phyloP scores from a whole-genome alignment of 2,113 vertebrate species.

The Mesembrinibis cayennensis region DNA sequence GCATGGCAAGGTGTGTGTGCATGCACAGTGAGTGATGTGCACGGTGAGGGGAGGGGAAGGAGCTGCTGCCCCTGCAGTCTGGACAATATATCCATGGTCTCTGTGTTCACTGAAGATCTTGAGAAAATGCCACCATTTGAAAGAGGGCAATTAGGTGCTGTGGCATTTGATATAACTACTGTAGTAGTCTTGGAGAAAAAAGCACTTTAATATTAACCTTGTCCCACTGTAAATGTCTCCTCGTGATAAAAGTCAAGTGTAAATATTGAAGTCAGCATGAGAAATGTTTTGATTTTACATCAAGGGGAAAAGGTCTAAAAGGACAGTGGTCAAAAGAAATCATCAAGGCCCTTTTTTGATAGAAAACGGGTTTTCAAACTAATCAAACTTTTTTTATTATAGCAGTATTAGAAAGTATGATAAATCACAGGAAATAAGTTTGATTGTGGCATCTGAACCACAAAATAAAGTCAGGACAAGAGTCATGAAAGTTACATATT shows the following conservation, averaged over 20 bases:
- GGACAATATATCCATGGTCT: rapidly evolving
- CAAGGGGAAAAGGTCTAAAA: background rate
- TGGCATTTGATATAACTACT: background rate
- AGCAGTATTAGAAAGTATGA: background rate
- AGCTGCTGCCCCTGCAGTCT: background rate
- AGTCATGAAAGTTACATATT: background rate
- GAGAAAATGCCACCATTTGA: background rate
- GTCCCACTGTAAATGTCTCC: background rate
- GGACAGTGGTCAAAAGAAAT: background rate
- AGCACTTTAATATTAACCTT: background rate
- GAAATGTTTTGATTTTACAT: background rate
- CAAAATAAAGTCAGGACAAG: background rate
- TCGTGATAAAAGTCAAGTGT: background rate
- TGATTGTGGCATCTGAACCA: background rate
- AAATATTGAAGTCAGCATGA: background rate
- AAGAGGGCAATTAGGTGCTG: background rate
- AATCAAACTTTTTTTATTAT: background rate
- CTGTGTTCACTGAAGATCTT: background rate
- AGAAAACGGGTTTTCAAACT: background rate
- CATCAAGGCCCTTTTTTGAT: background rate
- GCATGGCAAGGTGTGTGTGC: too few relatives aligned
- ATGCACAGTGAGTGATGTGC: background rate
- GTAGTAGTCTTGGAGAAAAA: background rate
- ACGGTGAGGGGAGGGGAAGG: background rate
- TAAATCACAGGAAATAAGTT: background rate